Base-by-base conservation (phyloP, 2,113 vertebrate genomes). In the Epinephelus moara region DNA sequence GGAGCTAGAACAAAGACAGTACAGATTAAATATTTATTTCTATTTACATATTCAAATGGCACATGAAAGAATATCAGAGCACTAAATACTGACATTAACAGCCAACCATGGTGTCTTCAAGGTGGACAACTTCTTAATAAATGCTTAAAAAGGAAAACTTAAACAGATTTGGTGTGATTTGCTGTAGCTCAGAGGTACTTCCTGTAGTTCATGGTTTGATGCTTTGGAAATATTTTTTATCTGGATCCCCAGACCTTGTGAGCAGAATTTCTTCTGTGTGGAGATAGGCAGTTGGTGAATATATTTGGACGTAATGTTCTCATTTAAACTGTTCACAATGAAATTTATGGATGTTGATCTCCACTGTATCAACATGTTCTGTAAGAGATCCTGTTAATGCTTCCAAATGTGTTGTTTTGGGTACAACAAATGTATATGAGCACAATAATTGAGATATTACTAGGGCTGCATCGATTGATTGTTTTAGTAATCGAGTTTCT, bases 1-100 rank as follows among this genome's bases (percentile, higher is more conserved):
- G 98, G 97, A 0, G 97, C 98, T 99, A 85, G 0, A 76, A 75
- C 68, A 89, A 80, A 85, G 30, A 27, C 9, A 5, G 18, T 15
- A 61, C n/a, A 33, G 19, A 72, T 42, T 6, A 27, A 49, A 17
- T 18, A 52, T 23, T 49, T 52, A 50, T 49, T 53, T 47, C 23
- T 21, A 78, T 71, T 42, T 52, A 52, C 33, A 66, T 37, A 47
- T 30, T 68, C 2, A 78, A 62, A 76, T 42, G 33, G 25, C 11
- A 76, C n/a, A 59, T 1, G 17, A 13, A 59, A 21, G 56, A 75
- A 55, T 21, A 50, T 70, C 15, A 21, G 12, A 70, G 37, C 19
- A 52, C 68, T 17, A 50, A 42, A 56, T 42, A 40, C 27, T 6
- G 47, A 75, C 19, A 9, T 40, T 18, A 55, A 15, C 17, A 67